Conservation (phyloP, 2,888 invertebrate species). For the Drosophila subsilvestris region DNA sequence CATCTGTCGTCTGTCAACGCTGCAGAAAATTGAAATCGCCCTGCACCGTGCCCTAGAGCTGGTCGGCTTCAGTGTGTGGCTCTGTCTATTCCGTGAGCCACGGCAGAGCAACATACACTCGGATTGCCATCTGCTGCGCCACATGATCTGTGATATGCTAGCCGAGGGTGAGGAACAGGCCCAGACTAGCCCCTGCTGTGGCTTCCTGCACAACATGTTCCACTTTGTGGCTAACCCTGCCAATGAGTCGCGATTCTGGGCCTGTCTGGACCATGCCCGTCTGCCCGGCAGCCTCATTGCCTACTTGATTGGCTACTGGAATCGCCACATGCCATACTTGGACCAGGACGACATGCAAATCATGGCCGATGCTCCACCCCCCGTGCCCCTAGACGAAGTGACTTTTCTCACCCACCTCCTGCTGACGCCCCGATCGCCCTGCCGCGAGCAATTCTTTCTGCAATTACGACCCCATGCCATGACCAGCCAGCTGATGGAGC, state of each 20-base stretch:
- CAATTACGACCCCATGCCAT: slow-evolving; percentile 26
- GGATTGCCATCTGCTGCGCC: slow-evolving; percentile 58
- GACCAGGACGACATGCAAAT: slow-evolving; percentile 56
- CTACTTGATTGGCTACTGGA: slow-evolving; percentile 58
- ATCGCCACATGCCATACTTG: slow-evolving; percentile 46
- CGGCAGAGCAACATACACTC: slow-evolving; percentile 50
- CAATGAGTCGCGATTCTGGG: slow-evolving; percentile 46
- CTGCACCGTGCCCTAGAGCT: slow-evolving; percentile 48
- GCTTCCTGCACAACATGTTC: slow-evolving; percentile 59
- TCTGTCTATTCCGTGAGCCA: slow-evolving; percentile 57
- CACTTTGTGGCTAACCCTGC: slow-evolving; percentile 30
- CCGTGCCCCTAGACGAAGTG: slow-evolving; percentile 47
- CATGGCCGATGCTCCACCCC: background rate
- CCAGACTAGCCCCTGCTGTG: slow-evolving; percentile 16
- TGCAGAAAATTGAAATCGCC: slow-evolving; percentile 47
- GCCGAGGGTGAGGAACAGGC: slow-evolving; percentile 6
- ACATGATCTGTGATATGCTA: slow-evolving; percentile 65
- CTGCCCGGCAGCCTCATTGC: slow-evolving; percentile 45
- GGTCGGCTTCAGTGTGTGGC: slow-evolving; percentile 51
- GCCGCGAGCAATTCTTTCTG: slow-evolving; percentile 48
- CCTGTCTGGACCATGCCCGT: slow-evolving; percentile 46
- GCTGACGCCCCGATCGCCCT: slow-evolving; percentile 53
- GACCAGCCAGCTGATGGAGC: slow-evolving; percentile 26
- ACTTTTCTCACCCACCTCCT: slow-evolving; percentile 59
- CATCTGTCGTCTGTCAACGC: slow-evolving; percentile 48